Base-by-base conservation (phyloP, 1,140 invertebrate genomes). In the Pseudomyrmex flavicornis region DNA sequence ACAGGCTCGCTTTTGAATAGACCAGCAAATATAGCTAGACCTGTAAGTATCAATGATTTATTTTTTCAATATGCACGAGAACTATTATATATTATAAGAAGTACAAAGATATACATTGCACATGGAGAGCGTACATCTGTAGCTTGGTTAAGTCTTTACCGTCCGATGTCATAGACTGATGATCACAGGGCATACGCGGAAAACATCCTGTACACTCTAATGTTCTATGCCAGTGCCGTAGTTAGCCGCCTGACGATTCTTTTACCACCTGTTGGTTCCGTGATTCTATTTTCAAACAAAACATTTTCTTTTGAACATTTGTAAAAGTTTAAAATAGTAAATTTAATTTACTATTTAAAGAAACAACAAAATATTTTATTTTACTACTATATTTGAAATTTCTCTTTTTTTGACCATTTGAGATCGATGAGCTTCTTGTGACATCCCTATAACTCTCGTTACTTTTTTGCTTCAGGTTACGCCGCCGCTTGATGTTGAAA, bases 401-500 rank as follows among this genome's bases (percentile, higher is more conserved):
- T 35, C 0, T 35, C 35, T 4, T 35, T 35, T 35, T 35, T 35
- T 35, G 35, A 35, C 35, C 35, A 35, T 35, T 35, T 35, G 0
- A 35, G 35, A 35, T 35, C 35, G 5, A 35, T 35, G 35, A 35
- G 35, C 35, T 35, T 35, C 5, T 35, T 7, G 35, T 35, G 5
- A 35, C 35, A 35, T 35, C 0, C 5, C 10, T 9, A 10, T 79
- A 70, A 80, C 12, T 59, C 12, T 20, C 20, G 15, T 80, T 48
- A 69, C 65, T 26, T 50, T 72, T 66, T 44, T 56, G 56, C 13
- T 10, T 20, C 94, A 98, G 96, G 96, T 96, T 72, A 96, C 96
- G 1, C 96, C 97, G 17, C 96, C 96, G 0, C 92, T 98, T 22
- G 97, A 98, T 91, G 95, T 98, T 74, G 96, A 96, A 92, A 96